Evolutionary conservation across 1,140 invertebrate genomes (phyloP).

Genomic region (Ruditapes philippinarum): DNA sequence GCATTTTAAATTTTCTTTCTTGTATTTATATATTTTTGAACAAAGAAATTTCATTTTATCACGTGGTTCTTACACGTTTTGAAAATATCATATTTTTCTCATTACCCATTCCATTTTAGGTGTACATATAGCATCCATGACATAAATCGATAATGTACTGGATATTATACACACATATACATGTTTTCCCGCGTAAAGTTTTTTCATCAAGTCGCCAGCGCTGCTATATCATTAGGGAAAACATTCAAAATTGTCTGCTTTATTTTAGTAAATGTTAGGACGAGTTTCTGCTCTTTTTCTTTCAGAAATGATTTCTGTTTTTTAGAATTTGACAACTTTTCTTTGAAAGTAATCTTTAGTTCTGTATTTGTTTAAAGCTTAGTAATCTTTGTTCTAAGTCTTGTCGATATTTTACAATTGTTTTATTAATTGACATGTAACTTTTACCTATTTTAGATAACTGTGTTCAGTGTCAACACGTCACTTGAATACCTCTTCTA

Average conservation of each 20-base stretch:
- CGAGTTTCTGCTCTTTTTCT: background rate
- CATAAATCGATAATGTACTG: conserved; percentile 7
- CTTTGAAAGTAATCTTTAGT: background rate
- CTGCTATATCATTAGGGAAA: no score
- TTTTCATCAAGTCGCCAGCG: no score
- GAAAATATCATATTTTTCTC: background rate
- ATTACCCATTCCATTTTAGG: background rate
- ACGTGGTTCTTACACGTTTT: no score
- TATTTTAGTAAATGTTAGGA: background rate
- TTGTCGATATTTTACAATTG: background rate
- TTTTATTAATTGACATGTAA: no score
- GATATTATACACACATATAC: background rate
- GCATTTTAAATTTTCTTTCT: no score
- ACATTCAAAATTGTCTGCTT: no score
- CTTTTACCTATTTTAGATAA: background rate
- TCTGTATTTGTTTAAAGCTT: background rate
- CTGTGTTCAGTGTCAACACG: background rate
- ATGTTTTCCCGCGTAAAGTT: no score
- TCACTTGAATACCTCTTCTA: background rate
- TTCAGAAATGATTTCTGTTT: background rate
- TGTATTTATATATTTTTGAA: no score
- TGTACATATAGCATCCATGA: conserved; percentile 22
- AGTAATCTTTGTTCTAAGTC: background rate
- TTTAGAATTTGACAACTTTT: background rate
- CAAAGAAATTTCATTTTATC: no score